phyloP scores from a whole-genome alignment of 2,797 vertebrate species.

The Lacerta agilis region DNA sequence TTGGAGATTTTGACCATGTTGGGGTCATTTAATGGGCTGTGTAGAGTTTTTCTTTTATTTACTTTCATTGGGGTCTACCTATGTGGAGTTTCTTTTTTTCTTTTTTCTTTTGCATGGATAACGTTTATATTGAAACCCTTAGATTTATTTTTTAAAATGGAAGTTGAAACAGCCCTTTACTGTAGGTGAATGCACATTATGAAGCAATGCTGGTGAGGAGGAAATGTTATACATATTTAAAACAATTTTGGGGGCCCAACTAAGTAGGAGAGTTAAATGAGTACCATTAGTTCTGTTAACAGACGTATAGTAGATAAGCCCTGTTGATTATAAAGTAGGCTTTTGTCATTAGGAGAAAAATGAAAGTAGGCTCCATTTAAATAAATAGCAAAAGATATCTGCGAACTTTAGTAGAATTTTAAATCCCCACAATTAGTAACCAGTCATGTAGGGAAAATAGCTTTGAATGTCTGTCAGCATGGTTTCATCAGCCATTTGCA shows the following conservation, averaged over 20 bases:
- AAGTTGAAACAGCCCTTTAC: background rate
- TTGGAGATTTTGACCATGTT: background rate
- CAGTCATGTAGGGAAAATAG: background rate
- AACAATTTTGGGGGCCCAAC: background rate
- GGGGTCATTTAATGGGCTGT: background rate
- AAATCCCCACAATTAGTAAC: background rate
- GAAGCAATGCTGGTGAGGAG: background rate
- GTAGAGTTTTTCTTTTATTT: background rate
- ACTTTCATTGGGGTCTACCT: background rate
- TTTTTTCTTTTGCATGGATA: too few species aligned
- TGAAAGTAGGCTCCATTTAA: background rate
- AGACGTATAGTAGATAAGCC: background rate
- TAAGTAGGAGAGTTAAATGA: background rate
- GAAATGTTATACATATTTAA: background rate
- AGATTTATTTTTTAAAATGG: background rate
- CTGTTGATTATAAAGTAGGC: background rate
- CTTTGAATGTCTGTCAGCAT: background rate
- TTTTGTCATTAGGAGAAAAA: constrained; percentile 20
- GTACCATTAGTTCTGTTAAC: background rate
- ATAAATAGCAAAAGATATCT: background rate
- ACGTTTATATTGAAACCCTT: background rate
- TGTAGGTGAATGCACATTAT: background rate
- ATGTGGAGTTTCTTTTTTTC: too few species aligned
- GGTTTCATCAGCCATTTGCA: background rate
- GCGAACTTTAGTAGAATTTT: background rate